A percentile compares a stretch with the other conserved stretches of the same genome.
These are phyloP conservation scores for Pipa parva DNA, from an alignment of 2,113 vertebrate genomes.

Conservation along the genomic window DNA sequence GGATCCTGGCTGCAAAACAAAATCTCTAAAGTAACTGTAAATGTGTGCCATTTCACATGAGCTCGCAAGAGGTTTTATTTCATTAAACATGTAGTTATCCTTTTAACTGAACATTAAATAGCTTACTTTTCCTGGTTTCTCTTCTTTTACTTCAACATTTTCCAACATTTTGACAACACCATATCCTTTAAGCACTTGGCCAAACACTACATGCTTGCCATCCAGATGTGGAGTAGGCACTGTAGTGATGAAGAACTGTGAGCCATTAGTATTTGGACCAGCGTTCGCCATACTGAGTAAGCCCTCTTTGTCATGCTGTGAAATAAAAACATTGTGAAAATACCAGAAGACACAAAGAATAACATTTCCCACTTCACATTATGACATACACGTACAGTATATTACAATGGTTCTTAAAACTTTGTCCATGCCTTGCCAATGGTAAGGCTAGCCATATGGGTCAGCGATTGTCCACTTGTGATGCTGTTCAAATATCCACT, in stretches of 20 bases:
- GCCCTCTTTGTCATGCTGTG: conserved; percentile 83
- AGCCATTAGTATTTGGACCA: conserved; percentile 87
- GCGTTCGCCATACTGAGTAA: conserved; percentile 96
- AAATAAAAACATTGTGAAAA: conserved; percentile 1
- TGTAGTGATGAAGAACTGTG: conserved; percentile 94
- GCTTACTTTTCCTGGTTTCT: conserved; percentile 76
- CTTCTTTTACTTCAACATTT: conserved; percentile 74
- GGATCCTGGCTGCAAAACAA: too few species aligned
- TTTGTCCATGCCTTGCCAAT: too few species aligned
- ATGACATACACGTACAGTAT: too few species aligned
- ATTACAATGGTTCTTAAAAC: too few species aligned
- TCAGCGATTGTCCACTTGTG: too few species aligned
- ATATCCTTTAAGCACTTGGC: conserved; percentile 86
- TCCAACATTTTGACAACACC: conserved; percentile 84
- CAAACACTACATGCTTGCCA: conserved; percentile 90
- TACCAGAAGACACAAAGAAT: background rate
- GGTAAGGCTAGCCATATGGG: too few species aligned
- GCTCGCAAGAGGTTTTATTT: too few species aligned
- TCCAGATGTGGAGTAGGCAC: conserved; percentile 89
- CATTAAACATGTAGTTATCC: too few species aligned
- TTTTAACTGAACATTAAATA: too few species aligned
- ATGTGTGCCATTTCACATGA: too few species aligned
- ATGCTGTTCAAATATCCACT: too few species aligned
- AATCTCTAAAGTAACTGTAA: too few species aligned
- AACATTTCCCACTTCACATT: background rate